These are phyloP conservation scores for Temnothorax rugatulus DNA, from an alignment of 2,888 invertebrate genomes.

Conservation along the genomic window DNA sequence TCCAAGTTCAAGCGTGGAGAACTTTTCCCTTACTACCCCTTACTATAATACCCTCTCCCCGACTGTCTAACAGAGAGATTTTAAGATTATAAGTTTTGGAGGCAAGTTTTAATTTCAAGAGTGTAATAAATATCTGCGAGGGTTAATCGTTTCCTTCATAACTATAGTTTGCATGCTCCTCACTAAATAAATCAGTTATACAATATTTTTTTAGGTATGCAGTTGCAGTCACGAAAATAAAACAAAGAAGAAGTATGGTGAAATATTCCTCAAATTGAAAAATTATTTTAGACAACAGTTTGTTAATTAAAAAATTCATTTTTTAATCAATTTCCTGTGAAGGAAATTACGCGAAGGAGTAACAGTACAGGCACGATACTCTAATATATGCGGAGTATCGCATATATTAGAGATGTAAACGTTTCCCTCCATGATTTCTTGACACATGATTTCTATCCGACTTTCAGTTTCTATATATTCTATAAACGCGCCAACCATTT, in stretches of 20 bases:
- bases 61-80: slow-evolving; percentile 62
- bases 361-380: background rate
- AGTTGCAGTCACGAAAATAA: background rate
- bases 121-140: slow-evolving; percentile 66
- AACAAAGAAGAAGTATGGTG: background rate
- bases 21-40: slow-evolving; percentile 57
- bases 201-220: background rate
- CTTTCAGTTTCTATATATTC: slow-evolving; percentile 30
- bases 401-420: slow-evolving; percentile 10
- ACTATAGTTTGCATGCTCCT: background rate
- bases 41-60: background rate
- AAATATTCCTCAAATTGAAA: background rate
- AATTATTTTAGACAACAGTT: background rate
- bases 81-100: slow-evolving; percentile 68
- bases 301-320: background rate
- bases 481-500: slow-evolving; percentile 39
- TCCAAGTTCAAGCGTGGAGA: slow-evolving; percentile 44
- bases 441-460: background rate
- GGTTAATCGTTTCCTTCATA: slow-evolving; percentile 50
- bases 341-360: background rate
- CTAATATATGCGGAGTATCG: background rate
- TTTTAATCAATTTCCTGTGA: background rate
- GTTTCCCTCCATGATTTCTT: slow-evolving; percentile 7
- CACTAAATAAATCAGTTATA: slow-evolving; percentile 41
- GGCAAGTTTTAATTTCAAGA: slow-evolving; percentile 64